Base-by-base conservation (phyloP, 2,113 vertebrate genomes). In the Myodes glareolus region DNA sequence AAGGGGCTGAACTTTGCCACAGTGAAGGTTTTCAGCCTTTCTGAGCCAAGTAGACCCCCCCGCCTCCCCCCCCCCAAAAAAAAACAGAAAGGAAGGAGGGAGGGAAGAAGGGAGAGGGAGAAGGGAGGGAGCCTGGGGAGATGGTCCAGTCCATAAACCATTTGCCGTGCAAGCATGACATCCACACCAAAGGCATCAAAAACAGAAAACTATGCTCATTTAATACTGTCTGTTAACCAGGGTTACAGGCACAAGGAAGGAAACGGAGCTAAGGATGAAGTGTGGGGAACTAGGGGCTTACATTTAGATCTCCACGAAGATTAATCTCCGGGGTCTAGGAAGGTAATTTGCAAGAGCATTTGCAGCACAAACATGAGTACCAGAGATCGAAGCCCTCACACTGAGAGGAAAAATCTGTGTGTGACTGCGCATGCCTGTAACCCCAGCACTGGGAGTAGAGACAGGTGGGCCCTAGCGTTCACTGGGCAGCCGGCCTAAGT, bases 31-130 rank as follows among this genome's bases (percentile, higher is more conserved):
- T 67, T 93, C 84, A 75, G 92, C 3, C 17, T 97, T 94, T 92
- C 87, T 75, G 47, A 93, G 33, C 42, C 7, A 25, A 88, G 52
- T 92, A 80, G 91, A 94, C 97, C 77, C n/a, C 45, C 45, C 58
- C 58, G 19, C 19, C 77, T n/a, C 45, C 45, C 58, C 58, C 58
- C 19, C 1, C 19, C 17, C 5, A 19, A 58, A 58, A 58, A 58
- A 58, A 58, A 17, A 17, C 52, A 16, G 55, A 58, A 58, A 5
- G 17, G 55, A 58, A 58, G 50, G 12, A 50, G 12, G 50, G 21
- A 58, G 55, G 45, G 4, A 52, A 67, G 25, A 67, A 31, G 58
- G n/a, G n/a, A 72, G 70, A 72, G 36, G 36, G 17, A n/a, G 31
- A 68, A 72, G 36, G 36, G 17, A n/a, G 31, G 36, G n/a, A 42